These are phyloP conservation scores for Uria lomvia DNA, from an alignment of 2,113 vertebrate genomes.

Conservation along the genomic window DNA sequence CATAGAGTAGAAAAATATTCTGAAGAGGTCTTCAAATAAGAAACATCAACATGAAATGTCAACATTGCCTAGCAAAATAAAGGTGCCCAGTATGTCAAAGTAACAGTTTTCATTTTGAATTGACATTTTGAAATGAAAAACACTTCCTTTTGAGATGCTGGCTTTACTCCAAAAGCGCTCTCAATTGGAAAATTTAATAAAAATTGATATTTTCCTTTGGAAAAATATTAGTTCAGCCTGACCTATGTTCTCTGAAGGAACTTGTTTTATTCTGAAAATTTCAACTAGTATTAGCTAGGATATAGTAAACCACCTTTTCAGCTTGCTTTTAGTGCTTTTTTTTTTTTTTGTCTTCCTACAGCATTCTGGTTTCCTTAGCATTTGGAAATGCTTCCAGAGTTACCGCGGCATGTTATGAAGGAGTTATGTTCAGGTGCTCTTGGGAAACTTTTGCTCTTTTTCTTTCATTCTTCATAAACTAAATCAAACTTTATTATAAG, in stretches of 20 bases:
- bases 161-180: not conserved
- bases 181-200: not conserved
- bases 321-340: not conserved
- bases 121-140: not conserved
- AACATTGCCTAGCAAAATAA: not conserved
- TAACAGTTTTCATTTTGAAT: not conserved
- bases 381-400: not conserved
- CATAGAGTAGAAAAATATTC: not conserved
- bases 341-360: not conserved
- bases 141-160: not conserved
- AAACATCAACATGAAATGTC: not conserved
- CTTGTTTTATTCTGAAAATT: not conserved
- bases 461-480: not conserved
- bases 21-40: not conserved
- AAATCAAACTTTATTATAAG: not conserved
- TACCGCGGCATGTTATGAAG: rapidly evolving
- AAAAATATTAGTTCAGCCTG: not conserved
- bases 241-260: not conserved
- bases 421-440: not conserved
- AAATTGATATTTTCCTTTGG: not conserved
- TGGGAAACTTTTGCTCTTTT: not conserved
- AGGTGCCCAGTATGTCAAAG: not conserved
- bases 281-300: not conserved
- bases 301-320: not conserved
- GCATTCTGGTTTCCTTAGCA: not conserved